Percentiles rank a stretch among this genome's conserved stretches.
Conservation (phyloP, 2,113 vertebrate genomes). For the Macroglossus sobrinus region DNA sequence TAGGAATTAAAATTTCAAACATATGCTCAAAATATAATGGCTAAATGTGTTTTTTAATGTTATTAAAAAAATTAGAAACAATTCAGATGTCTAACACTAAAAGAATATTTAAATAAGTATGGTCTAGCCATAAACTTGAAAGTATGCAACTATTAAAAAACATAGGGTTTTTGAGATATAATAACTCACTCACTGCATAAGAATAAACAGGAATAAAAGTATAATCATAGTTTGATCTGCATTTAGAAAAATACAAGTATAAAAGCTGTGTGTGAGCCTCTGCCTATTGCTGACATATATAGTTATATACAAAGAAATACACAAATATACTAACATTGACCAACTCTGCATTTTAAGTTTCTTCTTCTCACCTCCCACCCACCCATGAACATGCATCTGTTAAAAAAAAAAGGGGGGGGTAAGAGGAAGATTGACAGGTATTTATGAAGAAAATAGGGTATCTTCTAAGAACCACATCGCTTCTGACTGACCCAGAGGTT, state of each 20-base stretch:
- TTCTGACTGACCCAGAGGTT: neutral
- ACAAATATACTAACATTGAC: neutral
- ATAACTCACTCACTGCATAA: neutral
- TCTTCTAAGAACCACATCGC: neutral
- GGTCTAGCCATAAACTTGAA: neutral
- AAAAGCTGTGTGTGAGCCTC: neutral
- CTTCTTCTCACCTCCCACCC: no score
- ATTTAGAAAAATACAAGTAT: neutral
- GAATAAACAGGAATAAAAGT: neutral
- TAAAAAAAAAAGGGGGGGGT: neutral
- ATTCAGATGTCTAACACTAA: neutral
- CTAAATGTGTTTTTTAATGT: neutral
- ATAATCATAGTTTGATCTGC: neutral
- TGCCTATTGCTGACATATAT: neutral
- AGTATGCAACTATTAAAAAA: neutral
- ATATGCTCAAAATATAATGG: neutral
- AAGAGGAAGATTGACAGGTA: neutral
- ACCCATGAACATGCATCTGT: neutral
- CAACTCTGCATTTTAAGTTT: neutral
- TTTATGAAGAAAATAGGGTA: neutral
- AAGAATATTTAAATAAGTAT: constrained; percentile 17
- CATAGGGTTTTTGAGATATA: neutral
- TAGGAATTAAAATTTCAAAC: neutral
- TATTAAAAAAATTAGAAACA: constrained; percentile 22
- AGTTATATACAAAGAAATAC: neutral